A percentile compares a stretch with the other conserved stretches of the same genome.
phyloP scores from a whole-genome alignment of 2,888 invertebrate species.

The Salpingus planirostris region DNA sequence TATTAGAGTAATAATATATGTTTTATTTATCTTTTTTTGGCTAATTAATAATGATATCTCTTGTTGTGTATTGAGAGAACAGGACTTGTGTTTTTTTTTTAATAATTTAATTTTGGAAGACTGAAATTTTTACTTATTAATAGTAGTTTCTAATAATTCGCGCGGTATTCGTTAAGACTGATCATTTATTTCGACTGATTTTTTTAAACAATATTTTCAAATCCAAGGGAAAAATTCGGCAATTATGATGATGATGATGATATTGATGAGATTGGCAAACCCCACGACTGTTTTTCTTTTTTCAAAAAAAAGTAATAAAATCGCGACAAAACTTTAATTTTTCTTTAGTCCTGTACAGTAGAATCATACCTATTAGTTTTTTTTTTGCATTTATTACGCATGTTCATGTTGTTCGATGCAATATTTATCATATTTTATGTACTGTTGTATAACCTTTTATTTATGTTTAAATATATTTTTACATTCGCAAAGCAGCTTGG shows the following conservation, averaged over 20 bases:
- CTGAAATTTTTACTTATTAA: constrained; percentile 30
- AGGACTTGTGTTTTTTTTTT: constrained; percentile 34
- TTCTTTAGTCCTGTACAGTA: constrained; percentile 33
- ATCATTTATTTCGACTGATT: constrained; percentile 44
- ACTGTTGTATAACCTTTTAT: constrained; percentile 43
- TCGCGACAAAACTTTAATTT: too few species aligned
- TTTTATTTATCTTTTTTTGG: constrained; percentile 18
- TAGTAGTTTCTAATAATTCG: too few species aligned
- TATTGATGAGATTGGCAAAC: constrained; percentile 43
- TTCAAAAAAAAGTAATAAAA: too few species aligned
- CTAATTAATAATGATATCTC: too few species aligned
- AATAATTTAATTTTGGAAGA: too few species aligned
- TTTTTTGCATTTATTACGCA: constrained; percentile 42
- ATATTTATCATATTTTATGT: constrained; percentile 44
- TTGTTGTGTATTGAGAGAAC: constrained; percentile 31
- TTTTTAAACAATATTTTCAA: constrained; percentile 19
- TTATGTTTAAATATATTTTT: constrained; percentile 46
- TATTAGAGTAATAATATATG: constrained; percentile 15
- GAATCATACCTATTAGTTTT: constrained; percentile 22
- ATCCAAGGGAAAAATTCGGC: too few species aligned
- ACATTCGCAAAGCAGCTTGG: constrained; percentile 43
- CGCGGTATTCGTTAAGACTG: constrained; percentile 37
- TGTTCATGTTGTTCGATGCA: constrained; percentile 44
- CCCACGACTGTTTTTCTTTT: constrained; percentile 25
- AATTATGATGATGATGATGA: constrained; percentile 2